A percentile compares a stretch with the other conserved stretches of the same genome.
Conservation (phyloP, 2,888 invertebrate species). For the Leistus spinibarbis region DNA sequence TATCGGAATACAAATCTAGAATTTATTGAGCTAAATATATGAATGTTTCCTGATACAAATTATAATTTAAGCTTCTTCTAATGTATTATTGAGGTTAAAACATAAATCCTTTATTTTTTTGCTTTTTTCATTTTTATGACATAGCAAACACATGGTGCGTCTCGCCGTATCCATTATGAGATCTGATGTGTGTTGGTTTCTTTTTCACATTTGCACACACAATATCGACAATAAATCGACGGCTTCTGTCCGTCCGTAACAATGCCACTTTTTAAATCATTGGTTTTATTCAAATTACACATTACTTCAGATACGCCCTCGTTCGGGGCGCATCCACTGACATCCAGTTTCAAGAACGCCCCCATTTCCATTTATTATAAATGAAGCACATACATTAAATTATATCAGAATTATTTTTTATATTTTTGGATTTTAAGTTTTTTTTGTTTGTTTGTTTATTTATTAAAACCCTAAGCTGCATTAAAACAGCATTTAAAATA, state of each 20-base stretch:
- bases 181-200: slow-evolving; percentile 10
- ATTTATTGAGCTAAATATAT: not conserved
- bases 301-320: not conserved
- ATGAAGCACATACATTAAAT: slow-evolving; percentile 17
- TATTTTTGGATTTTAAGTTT: slow-evolving; percentile 20
- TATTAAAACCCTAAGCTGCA: not conserved
- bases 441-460: slow-evolving; percentile 15
- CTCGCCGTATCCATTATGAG: slow-evolving; percentile 26
- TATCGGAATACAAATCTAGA: not conserved
- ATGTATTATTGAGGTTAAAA: not conserved
- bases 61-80: not conserved
- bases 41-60: not conserved
- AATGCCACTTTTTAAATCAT: not conserved
- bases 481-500: not conserved
- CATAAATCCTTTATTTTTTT: slow-evolving; percentile 10
- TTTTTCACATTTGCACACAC: not conserved
- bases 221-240: slow-evolving; percentile 1
- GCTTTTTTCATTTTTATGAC: slow-evolving; percentile 9
- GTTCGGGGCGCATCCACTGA: not conserved
- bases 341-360: slow-evolving; percentile 38
- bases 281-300: slow-evolving; percentile 1
- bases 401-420: slow-evolving; percentile 30
- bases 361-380: slow-evolving; percentile 3
- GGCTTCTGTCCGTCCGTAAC: slow-evolving; percentile 2
- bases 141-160: slow-evolving; percentile 35